Evolutionary conservation across 2,888 invertebrate genomes (phyloP).

Genomic region (Agrotis exclamationis): DNA sequence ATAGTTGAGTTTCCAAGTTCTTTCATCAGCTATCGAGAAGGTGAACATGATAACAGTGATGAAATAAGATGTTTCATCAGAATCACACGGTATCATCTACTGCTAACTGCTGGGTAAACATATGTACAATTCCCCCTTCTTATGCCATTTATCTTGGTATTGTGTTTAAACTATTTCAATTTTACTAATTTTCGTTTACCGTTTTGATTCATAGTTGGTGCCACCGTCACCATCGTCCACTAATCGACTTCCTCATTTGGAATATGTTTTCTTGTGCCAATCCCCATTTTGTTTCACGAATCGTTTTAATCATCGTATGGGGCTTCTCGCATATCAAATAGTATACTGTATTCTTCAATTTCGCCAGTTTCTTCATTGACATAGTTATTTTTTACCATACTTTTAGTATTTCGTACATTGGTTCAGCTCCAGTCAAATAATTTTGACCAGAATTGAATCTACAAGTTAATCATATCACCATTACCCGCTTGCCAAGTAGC

Average conservation of each 20-base stretch:
- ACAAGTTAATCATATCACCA: constrained; percentile 30
- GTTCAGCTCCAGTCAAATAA: not conserved
- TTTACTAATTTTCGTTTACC: too few species aligned
- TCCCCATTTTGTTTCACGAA: not conserved
- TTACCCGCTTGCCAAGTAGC: constrained; percentile 20
- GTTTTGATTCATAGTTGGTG: too few species aligned
- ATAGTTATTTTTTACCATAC: not conserved
- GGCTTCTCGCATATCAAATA: too few species aligned
- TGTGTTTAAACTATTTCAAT: too few species aligned
- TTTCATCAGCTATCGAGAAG: constrained; percentile 11
- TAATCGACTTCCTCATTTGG: not conserved
- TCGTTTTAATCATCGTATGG: not conserved
- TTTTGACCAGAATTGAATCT: not conserved
- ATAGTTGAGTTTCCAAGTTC: constrained; percentile 9
- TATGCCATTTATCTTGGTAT: not conserved
- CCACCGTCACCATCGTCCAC: not conserved
- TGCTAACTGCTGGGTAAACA: not conserved
- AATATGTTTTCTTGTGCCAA: not conserved
- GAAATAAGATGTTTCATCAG: not conserved
- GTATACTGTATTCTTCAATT: not conserved
- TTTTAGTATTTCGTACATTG: not conserved
- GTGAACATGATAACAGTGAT: not conserved
- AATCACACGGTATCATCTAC: not conserved
- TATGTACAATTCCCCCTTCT: not conserved
- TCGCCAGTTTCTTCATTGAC: not conserved